These are phyloP conservation scores for Ophioninae sp. DNA, from an alignment of 2,888 invertebrate genomes.

Conservation along the genomic window DNA sequence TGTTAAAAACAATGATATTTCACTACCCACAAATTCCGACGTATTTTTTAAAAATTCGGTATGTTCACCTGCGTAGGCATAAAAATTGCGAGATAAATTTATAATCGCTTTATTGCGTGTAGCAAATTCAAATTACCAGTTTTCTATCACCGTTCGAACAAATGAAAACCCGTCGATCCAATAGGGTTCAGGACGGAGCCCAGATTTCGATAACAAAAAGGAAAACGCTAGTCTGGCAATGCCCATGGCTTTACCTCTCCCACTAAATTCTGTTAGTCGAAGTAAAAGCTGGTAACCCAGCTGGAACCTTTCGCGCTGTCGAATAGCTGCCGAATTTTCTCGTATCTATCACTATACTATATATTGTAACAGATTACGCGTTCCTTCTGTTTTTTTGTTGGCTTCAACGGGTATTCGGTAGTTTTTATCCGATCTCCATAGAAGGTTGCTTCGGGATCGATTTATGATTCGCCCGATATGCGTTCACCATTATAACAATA, in stretches of 20 bases:
- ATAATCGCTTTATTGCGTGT: no score
- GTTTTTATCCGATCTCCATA: conserved; percentile 15
- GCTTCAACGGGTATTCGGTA: conserved; percentile 13
- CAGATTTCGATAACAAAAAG: conserved; percentile 44
- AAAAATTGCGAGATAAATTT: no score
- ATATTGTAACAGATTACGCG: conserved; percentile 33
- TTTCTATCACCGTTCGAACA: neutral
- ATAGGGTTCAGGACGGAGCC: conserved; percentile 8
- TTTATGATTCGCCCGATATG: conserved; percentile 8
- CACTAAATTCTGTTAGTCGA: conserved; percentile 60
- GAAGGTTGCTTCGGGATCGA: conserved; percentile 22
- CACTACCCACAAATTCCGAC: no score
- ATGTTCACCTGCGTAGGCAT: neutral
- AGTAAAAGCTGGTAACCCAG: conserved; percentile 32
- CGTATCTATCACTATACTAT: conserved; percentile 36
- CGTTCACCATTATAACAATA: neutral
- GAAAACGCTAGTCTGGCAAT: conserved; percentile 27
- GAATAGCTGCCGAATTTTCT: conserved; percentile 38
- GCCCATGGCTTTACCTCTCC: conserved; percentile 47
- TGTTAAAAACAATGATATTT: no score
- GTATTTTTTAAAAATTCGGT: neutral
- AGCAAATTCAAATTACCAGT: neutral
- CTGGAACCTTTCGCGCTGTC: conserved; percentile 45
- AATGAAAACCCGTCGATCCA: conserved; percentile 24
- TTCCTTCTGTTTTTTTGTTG: conserved; percentile 25